These are phyloP conservation scores for Pollenia angustigena DNA, from an alignment of 2,888 invertebrate genomes.

Conservation along the genomic window DNA sequence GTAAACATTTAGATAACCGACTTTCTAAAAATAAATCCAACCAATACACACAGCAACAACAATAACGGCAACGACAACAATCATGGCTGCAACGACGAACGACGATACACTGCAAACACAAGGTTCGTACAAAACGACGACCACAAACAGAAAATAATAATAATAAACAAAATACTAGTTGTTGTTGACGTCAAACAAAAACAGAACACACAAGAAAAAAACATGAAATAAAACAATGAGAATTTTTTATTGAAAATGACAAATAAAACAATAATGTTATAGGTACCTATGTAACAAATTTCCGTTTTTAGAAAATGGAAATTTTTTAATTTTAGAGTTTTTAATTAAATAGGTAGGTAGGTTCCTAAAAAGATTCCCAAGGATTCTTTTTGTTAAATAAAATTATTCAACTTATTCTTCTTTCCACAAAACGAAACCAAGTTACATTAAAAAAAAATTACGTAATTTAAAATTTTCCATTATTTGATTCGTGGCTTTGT, in stretches of 20 bases:
- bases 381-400: too few species aligned
- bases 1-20: conserved; percentile 51
- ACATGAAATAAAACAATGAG: background rate
- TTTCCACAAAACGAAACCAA: background rate
- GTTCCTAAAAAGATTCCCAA: background rate
- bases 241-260: background rate
- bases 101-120: conserved; percentile 23
- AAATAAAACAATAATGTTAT: conserved; percentile 18
- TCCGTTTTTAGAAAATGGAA: conserved; percentile 33
- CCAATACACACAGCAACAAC: conserved; percentile 8
- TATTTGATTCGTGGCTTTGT: conserved; percentile 23
- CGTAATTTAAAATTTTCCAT: conserved; percentile 41
- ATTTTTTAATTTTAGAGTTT: conserved; percentile 20
- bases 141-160: conserved; percentile 36
- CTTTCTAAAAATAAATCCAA: conserved; percentile 60
- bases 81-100: conserved; percentile 48
- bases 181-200: conserved; percentile 62
- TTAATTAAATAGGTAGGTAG: background rate
- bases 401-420: too few species aligned
- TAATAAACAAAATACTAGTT: conserved; percentile 47
- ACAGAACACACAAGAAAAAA: conserved; percentile 16
- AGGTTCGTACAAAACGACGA: conserved; percentile 48
- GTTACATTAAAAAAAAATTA: conserved; percentile 9
- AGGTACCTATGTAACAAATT: conserved; percentile 19
- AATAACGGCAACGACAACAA: conserved; percentile 28